These are phyloP conservation scores for Murina feae DNA, from an alignment of 2,113 vertebrate species.

Conservation along the genomic window DNA sequence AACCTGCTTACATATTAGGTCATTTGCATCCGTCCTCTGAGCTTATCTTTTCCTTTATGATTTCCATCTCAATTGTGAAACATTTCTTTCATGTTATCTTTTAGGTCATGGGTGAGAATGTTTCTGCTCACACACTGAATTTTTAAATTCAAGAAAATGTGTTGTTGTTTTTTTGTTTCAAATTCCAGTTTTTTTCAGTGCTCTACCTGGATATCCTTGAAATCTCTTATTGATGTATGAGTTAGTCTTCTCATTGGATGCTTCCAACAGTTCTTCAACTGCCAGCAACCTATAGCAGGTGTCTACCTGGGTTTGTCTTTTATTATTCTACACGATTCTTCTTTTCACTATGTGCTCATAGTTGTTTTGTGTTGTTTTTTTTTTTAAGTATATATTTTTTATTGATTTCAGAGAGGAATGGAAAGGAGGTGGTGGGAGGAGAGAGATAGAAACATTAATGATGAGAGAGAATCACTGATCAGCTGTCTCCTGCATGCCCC, in stretches of 20 bases:
- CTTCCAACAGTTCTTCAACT: rapidly evolving
- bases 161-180: background rate
- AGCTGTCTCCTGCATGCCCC: too few relatives aligned
- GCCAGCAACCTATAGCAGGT: background rate
- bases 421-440: too few relatives aligned
- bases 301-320: background rate
- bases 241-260: background rate
- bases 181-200: background rate
- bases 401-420: too few relatives aligned
- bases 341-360: background rate
- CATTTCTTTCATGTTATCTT: background rate
- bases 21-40: background rate
- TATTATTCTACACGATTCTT: rapidly evolving
- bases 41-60: background rate
- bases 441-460: too few relatives aligned
- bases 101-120: background rate
- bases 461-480: too few relatives aligned
- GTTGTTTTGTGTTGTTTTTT: background rate
- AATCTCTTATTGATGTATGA: rapidly evolving
- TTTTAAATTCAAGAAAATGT: background rate
- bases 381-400: too few relatives aligned
- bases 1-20: background rate
- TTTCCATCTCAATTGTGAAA: background rate
- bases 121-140: background rate
- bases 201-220: background rate